Evolutionary conservation across 2,797 vertebrate genomes (phyloP), one percentile per base, ranked within the genome.

Genomic region (Argya squamiceps): DNA sequence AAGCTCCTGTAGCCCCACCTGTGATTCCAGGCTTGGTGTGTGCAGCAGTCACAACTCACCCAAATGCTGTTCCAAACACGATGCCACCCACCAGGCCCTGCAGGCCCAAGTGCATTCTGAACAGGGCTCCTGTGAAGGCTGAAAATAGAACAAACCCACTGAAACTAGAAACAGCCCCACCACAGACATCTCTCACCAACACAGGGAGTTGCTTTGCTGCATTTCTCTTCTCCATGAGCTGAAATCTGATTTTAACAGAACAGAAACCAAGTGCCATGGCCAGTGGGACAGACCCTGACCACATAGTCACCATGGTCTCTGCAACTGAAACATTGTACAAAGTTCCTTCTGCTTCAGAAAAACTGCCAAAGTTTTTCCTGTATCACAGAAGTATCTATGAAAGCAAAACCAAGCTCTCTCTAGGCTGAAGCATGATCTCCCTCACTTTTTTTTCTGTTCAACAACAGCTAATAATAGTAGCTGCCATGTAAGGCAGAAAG

Each of bases 91-190:
- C 93, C 97, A 99, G 65, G 36, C 99, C 99, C 78, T 94, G 81
- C 27, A 99, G 97, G 50, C 99, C 99, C 97, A 99, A 97, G 95
- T 98, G 98, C 83, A 99, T 94, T 94, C 99, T 98, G 97, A 99
- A 99, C 24, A 99, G 95, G 81, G 98, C 98, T 94, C 99, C 99
- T 9, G 99, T 99, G 92, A 99, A 97, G 93, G 98, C 99, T 99
- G 83, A 64, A 95, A 92, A 88, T 64, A 46, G 5, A 69, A 89
- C 71, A 91, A 87, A 73, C 34, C 32, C 60, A 37, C 26, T 95
- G 85, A 88, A 90, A 92, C 29, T 46, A 78, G 8, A 24, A 71
- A 43, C 22, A 74, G 74, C 10, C 21, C n/a, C 13, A 10, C 30
- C 26, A 12, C 29, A 32, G 27, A 58, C 34, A 43, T 19, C 43